These are phyloP conservation scores for Podargus strigoides DNA, from an alignment of 2,797 vertebrate species.

Conservation along the genomic window DNA sequence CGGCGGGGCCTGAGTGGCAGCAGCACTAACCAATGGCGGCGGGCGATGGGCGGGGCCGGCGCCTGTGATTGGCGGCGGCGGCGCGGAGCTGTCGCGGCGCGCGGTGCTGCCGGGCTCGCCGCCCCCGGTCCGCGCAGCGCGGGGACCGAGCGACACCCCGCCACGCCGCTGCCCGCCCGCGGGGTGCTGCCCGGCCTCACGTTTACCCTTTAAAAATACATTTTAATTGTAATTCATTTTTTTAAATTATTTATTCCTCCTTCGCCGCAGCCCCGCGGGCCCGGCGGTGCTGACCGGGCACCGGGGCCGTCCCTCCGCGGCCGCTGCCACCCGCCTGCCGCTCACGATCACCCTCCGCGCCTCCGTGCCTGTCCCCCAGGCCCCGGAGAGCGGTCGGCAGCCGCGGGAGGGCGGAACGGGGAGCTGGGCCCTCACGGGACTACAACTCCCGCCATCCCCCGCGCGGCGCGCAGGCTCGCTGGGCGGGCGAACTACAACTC, in stretches of 20 bases:
- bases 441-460: background rate
- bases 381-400: background rate
- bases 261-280: no score
- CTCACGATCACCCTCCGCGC: no score
- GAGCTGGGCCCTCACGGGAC: background rate
- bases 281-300: background rate
- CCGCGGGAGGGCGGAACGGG: background rate
- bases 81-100: background rate
- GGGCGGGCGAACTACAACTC: background rate
- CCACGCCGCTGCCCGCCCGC: background rate
- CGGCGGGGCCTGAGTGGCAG: slow-evolving; percentile 3
- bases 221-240: no score
- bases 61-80: background rate
- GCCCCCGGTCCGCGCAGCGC: background rate
- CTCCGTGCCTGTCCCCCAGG: background rate
- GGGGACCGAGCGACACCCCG: background rate
- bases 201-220: no score
- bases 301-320: background rate
- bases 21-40: rapidly evolving
- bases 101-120: background rate
- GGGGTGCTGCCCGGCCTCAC: background rate
- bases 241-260: no score
- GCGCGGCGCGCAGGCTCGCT: background rate
- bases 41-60: rapidly evolving
- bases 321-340: background rate